phyloP scores from a whole-genome alignment of 2,113 vertebrate species.

The Calidris pygmaea region DNA sequence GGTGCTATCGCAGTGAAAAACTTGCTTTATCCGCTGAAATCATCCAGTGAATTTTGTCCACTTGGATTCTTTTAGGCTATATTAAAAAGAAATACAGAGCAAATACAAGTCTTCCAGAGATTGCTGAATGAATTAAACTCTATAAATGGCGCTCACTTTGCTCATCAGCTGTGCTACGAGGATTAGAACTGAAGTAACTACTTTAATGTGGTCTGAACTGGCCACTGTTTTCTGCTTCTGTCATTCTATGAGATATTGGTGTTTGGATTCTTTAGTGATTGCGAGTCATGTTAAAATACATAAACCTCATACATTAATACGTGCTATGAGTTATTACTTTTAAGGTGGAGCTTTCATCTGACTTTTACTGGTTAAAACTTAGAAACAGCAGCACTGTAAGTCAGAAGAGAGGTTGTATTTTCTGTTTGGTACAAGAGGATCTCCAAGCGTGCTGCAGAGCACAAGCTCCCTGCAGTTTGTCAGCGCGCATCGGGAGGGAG shows the following conservation, averaged over 20 bases:
- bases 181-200: not conserved
- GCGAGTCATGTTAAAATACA: not conserved
- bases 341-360: not conserved
- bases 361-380: not conserved
- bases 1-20: not conserved
- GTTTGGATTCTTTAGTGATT: not conserved
- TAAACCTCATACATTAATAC: not conserved
- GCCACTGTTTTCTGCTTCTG: not conserved
- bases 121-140: not conserved
- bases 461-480: not conserved
- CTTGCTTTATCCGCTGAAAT: not conserved
- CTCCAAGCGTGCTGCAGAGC: not conserved
- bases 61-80: not conserved
- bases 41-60: not conserved
- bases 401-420: not conserved
- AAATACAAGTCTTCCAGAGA: not conserved
- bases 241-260: not conserved
- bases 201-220: not conserved
- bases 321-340: not conserved
- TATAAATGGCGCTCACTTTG: not conserved
- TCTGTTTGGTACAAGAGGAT: not conserved
- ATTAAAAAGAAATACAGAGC: not conserved
- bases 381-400: not conserved
- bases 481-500: not conserved
- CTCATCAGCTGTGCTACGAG: not conserved